These are phyloP conservation scores for Cyclargus thomasi DNA, from an alignment of 1,140 invertebrate species.

Conservation along the genomic window DNA sequence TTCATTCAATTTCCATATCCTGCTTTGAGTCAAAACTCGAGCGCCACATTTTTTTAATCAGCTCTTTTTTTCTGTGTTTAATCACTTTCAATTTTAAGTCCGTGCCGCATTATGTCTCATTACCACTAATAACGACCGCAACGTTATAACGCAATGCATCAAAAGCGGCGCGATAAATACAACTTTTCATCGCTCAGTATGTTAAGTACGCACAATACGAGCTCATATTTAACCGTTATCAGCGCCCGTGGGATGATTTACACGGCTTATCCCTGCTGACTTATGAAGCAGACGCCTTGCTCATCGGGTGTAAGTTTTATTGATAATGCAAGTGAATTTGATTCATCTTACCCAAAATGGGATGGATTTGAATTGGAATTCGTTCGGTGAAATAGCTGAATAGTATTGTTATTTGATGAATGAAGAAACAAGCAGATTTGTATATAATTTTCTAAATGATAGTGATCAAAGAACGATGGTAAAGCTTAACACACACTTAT, in stretches of 20 bases:
- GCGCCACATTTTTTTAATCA: too few species aligned
- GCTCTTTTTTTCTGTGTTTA: too few species aligned
- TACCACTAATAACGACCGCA: neutral
- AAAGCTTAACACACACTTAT: too few species aligned
- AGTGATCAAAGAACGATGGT: too few species aligned
- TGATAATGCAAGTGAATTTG: neutral
- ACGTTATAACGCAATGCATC: neutral
- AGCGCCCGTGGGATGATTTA: slow-evolving; percentile 59
- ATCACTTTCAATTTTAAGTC: neutral
- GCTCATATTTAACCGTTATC: slow-evolving; percentile 69
- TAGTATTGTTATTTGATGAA: too few species aligned
- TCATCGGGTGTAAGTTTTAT: slow-evolving; percentile 7
- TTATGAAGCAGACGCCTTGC: slow-evolving; percentile 35
- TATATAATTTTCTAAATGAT: too few species aligned
- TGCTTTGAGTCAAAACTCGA: too few species aligned
- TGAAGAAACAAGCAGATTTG: too few species aligned
- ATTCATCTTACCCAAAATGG: neutral
- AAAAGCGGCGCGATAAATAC: slow-evolving; percentile 8
- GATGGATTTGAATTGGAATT: neutral
- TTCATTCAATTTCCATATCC: too few species aligned
- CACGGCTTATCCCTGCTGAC: slow-evolving; percentile 61
- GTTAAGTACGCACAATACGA: slow-evolving; percentile 51
- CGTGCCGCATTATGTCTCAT: neutral
- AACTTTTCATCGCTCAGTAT: slow-evolving; percentile 24
- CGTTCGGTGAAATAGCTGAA: too few species aligned